Percentiles rank a stretch among this genome's conserved stretches.
These are phyloP conservation scores for Smittia sp. DNA, from an alignment of 2,888 invertebrate genomes.

Conservation along the genomic window DNA sequence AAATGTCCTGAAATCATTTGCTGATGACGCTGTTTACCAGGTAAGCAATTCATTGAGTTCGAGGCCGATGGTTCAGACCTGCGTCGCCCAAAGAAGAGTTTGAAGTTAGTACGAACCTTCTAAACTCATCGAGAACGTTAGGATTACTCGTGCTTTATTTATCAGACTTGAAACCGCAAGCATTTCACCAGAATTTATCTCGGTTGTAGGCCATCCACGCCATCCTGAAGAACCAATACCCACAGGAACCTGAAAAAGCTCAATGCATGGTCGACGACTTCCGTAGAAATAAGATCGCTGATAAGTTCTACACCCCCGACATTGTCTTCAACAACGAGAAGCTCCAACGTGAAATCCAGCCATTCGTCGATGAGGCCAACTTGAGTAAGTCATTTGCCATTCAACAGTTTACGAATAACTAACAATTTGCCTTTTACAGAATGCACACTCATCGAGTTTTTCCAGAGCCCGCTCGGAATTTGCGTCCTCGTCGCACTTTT, in stretches of 20 bases:
- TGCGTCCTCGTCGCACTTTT: constrained; percentile 19
- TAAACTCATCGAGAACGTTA: too few relatives aligned
- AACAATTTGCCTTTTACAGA: too few relatives aligned
- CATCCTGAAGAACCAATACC: constrained; percentile 23
- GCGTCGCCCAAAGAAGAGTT: too few relatives aligned
- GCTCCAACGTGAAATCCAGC: constrained; percentile 14
- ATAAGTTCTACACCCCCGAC: constrained; percentile 26
- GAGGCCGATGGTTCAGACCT: too few relatives aligned
- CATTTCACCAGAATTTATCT: too few relatives aligned
- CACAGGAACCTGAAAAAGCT: constrained; percentile 15
- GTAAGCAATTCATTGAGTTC: too few relatives aligned
- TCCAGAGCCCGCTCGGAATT: constrained; percentile 28
- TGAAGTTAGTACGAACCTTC: too few relatives aligned
- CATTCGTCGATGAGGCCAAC: constrained; percentile 28
- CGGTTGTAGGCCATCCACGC: too few relatives aligned
- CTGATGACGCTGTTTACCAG: constrained; percentile 16
- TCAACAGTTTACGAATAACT: too few relatives aligned
- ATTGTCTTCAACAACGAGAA: constrained; percentile 14
- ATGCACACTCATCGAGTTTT: constrained; percentile 25
- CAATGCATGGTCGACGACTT: constrained; percentile 31
- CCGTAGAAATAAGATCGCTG: constrained; percentile 27
- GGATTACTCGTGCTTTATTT: too few relatives aligned
- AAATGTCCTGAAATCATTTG: neutral
- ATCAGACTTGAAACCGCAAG: too few relatives aligned
- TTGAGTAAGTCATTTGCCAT: neutral